Conservation (phyloP, 2,888 invertebrate species). For the Epinotia demarniana region DNA sequence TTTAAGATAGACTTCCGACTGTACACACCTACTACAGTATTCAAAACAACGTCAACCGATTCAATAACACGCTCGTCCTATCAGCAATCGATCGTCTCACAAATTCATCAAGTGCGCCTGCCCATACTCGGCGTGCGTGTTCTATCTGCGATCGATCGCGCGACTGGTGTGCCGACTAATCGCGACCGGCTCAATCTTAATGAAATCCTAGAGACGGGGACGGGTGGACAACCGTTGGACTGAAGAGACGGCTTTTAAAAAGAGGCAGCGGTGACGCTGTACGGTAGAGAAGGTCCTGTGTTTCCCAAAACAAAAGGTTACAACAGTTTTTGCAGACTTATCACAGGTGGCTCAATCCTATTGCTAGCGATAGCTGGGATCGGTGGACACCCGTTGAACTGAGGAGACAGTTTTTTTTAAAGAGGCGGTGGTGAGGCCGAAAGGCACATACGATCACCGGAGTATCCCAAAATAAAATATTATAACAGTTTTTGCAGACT, state of each 20-base stretch:
- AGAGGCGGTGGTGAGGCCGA: too few species aligned
- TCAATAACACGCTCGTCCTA: slow-evolving; percentile 18
- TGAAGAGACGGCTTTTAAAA: background rate
- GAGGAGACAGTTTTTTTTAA: too few species aligned
- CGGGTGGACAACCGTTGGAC: slow-evolving; percentile 36
- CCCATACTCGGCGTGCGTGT: slow-evolving; percentile 60
- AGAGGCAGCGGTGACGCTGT: background rate
- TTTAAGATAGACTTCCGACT: too few species aligned
- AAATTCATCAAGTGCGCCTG: slow-evolving; percentile 34
- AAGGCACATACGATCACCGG: too few species aligned
- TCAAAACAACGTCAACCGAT: slow-evolving; percentile 18
- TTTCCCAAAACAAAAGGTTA: too few species aligned
- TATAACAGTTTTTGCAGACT: too few species aligned
- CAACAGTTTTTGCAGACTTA: too few species aligned
- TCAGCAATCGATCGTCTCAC: slow-evolving; percentile 28
- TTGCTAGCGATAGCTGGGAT: too few species aligned
- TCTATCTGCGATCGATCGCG: slow-evolving; percentile 57
- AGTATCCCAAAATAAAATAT: too few species aligned
- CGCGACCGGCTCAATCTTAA: slow-evolving; percentile 65
- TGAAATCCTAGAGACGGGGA: slow-evolving; percentile 59
- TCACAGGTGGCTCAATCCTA: too few species aligned
- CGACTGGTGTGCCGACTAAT: slow-evolving; percentile 53
- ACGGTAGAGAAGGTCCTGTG: too few species aligned
- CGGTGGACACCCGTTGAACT: too few species aligned
- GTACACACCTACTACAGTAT: background rate